These are phyloP conservation scores for Cynopterus brachyotis DNA, from an alignment of 2,113 vertebrate genomes.

Conservation along the genomic window DNA sequence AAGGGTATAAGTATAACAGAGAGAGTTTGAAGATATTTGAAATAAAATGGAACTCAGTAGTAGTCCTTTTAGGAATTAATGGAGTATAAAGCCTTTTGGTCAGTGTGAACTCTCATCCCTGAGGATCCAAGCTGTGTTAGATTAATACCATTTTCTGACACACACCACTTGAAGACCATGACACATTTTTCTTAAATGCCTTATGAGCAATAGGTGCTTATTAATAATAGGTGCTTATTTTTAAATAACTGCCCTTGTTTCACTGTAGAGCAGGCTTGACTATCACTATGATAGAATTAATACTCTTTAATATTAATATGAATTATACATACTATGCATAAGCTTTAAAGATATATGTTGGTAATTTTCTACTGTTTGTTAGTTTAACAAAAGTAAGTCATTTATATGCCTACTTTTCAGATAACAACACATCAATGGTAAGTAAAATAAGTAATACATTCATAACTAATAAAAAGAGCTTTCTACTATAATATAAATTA, in stretches of 20 bases:
- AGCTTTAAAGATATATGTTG: not conserved
- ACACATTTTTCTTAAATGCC: not conserved
- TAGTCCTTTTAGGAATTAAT: rapidly evolving
- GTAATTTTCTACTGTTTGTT: constrained; percentile 13
- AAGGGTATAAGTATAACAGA: not conserved
- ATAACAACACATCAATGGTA: not conserved
- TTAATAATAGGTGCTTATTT: not conserved
- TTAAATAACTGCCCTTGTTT: not conserved
- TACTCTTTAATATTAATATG: not conserved
- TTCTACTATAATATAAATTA: not conserved
- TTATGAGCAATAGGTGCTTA: not conserved
- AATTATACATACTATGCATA: not conserved
- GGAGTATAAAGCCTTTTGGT: not conserved
- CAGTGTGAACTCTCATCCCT: rapidly evolving
- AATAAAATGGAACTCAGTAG: rapidly evolving
- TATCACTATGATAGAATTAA: not conserved
- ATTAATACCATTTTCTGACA: not conserved
- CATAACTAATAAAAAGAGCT: not conserved
- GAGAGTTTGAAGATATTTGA: not conserved
- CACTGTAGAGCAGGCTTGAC: rapidly evolving
- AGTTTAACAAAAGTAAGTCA: not conserved
- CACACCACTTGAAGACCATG: not conserved
- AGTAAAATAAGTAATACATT: not conserved
- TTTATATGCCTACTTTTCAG: not conserved
- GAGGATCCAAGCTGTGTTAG: not conserved